Conservation (phyloP, 1,140 invertebrate species). For the Scaptomyza graminum region DNA sequence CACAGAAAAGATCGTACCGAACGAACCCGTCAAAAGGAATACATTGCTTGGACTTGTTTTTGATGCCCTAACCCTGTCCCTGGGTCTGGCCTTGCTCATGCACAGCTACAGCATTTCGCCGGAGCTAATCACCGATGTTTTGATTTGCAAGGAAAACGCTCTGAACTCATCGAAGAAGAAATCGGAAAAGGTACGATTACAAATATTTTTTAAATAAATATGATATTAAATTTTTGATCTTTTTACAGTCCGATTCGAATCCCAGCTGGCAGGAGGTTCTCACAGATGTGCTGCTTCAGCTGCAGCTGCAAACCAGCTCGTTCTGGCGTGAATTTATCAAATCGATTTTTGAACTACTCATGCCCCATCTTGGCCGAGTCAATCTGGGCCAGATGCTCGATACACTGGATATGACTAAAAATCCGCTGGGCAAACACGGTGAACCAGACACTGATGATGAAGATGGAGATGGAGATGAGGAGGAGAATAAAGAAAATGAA, state of each 20-base stretch:
- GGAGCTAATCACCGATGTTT: constrained; percentile 36
- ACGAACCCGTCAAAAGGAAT: background rate
- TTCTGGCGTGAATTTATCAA: constrained; percentile 57
- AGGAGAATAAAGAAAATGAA: background rate
- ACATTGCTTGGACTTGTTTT: constrained; percentile 30
- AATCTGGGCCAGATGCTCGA: constrained; percentile 54
- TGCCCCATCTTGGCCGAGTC: constrained; percentile 31
- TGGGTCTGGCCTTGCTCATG: constrained; percentile 39
- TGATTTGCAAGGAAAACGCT: constrained; percentile 51
- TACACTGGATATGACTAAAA: constrained; percentile 49
- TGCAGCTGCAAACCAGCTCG: constrained; percentile 54
- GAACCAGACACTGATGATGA: constrained; percentile 5
- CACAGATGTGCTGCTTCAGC: constrained; percentile 53
- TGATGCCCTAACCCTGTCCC: constrained; percentile 51
- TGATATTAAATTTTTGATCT: background rate
- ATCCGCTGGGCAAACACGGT: constrained; percentile 35
- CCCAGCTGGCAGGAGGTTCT: constrained; percentile 60
- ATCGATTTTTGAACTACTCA: constrained; percentile 19
- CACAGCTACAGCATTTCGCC: constrained; percentile 13
- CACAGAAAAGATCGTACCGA: background rate
- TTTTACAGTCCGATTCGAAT: background rate
- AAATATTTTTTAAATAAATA: background rate
- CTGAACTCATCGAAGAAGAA: constrained; percentile 9
- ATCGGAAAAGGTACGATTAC: background rate
- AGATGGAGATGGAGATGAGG: background rate